phyloP scores from a whole-genome alignment of 2,888 invertebrate species.

The Ctena decussata region DNA sequence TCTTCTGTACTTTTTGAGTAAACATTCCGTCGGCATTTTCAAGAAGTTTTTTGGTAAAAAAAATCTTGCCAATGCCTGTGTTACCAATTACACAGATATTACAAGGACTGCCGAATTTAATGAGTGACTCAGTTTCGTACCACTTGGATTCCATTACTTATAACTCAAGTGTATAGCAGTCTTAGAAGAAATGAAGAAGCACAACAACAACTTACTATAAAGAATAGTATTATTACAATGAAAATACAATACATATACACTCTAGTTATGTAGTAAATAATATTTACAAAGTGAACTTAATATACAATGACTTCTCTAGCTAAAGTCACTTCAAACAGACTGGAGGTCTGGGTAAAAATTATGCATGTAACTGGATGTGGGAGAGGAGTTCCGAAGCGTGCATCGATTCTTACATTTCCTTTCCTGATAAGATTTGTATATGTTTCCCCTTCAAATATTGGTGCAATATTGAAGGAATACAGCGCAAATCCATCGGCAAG shows the following conservation, averaged over 20 bases:
- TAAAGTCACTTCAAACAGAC: slow-evolving; percentile 25
- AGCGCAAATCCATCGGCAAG: slow-evolving; percentile 19
- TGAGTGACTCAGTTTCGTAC: not conserved
- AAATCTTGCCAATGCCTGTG: not conserved
- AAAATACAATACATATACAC: no score
- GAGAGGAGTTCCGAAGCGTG: slow-evolving; percentile 3
- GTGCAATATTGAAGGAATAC: slow-evolving; percentile 37
- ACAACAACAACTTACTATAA: no score
- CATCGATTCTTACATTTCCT: slow-evolving; percentile 28
- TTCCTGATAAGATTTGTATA: slow-evolving; percentile 26
- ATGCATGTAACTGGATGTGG: slow-evolving; percentile 33
- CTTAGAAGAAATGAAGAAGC: no score
- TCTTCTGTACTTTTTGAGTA: not conserved
- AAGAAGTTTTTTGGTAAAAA: slow-evolving; percentile 2
- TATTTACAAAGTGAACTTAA: not conserved
- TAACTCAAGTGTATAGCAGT: no score
- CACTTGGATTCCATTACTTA: not conserved
- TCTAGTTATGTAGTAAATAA: no score
- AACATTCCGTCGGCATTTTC: slow-evolving; percentile 9
- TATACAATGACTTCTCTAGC: slow-evolving; percentile 22
- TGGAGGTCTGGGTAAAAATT: slow-evolving; percentile 20
- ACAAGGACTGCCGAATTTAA: slow-evolving; percentile 5
- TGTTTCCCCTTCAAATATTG: not conserved
- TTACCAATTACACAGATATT: not conserved
- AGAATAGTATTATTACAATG: no score